Conservation (phyloP, 1,140 invertebrate genomes). For the Euura saliciscinereae region DNA sequence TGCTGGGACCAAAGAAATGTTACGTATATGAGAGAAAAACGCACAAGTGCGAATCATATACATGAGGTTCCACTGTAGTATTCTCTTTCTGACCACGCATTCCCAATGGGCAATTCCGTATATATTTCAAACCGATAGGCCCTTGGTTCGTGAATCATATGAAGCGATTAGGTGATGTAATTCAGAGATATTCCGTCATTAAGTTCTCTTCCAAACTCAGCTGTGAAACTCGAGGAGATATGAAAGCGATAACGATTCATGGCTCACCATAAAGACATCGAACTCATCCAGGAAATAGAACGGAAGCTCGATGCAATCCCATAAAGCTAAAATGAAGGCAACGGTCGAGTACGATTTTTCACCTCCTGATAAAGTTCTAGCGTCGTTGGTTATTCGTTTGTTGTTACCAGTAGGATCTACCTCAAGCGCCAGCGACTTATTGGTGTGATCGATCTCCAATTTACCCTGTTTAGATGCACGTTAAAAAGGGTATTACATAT, state of each 20-base stretch:
- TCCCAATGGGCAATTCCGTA: no score
- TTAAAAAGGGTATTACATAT: not conserved
- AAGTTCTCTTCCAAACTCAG: not conserved
- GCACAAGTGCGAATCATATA: no score
- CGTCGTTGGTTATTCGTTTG: conserved; percentile 40
- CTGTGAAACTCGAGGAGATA: not conserved
- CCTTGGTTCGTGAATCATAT: not conserved
- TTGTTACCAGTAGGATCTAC: conserved; percentile 61
- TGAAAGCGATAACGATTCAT: not conserved
- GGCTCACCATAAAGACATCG: conserved; percentile 93
- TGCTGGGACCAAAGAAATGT: no score
- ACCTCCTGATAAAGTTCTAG: conserved; percentile 84
- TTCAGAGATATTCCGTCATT: conserved; percentile 5
- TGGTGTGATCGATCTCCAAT: conserved; percentile 67
- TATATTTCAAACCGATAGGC: no score
- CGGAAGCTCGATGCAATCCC: conserved; percentile 89
- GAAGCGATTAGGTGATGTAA: no score
- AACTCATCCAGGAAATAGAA: conserved; percentile 98
- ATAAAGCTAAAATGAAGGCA: conserved; percentile 91
- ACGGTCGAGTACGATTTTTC: conserved; percentile 95
- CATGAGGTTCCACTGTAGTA: no score
- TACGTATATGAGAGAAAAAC: no score
- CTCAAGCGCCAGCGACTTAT: conserved; percentile 63
- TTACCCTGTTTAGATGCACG: conserved; percentile 54
- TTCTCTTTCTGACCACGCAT: no score